phyloP scores from a whole-genome alignment of 2,888 invertebrate genomes.

The Allygus modestus region DNA sequence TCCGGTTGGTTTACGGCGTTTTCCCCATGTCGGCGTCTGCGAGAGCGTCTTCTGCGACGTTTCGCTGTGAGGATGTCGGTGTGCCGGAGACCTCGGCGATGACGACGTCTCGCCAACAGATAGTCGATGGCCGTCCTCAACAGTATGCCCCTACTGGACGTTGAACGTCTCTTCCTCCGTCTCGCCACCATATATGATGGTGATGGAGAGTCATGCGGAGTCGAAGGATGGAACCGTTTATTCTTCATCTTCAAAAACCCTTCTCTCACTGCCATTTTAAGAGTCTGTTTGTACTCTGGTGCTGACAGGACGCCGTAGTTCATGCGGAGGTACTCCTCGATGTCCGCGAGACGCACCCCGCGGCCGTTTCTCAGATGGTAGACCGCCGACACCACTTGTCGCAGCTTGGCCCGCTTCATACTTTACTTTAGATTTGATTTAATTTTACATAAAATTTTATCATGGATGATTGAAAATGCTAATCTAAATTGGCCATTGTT shows the following conservation, averaged over 20 bases:
- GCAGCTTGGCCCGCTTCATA: conserved; percentile 13
- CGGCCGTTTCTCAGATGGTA: background rate
- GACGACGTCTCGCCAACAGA: background rate
- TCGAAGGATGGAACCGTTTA: background rate
- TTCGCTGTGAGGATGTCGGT: background rate
- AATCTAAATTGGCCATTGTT: background rate
- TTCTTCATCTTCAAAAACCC: background rate
- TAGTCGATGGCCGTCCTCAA: background rate
- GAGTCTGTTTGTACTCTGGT: background rate
- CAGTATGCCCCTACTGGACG: background rate
- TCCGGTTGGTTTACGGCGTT: background rate
- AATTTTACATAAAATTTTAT: background rate
- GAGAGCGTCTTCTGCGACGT: background rate
- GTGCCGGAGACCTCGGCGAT: background rate
- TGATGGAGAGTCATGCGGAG: background rate
- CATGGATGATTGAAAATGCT: background rate
- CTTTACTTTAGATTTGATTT: background rate
- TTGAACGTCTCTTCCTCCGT: background rate
- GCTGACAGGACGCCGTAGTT: background rate
- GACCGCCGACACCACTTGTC: conserved; percentile 19
- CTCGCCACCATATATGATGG: background rate
- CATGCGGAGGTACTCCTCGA: background rate
- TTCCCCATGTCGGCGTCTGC: background rate
- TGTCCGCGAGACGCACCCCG: background rate
- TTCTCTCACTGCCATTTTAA: background rate